Evolutionary conservation across 2,113 vertebrate species (phyloP), one percentile per base, ranked within the genome.

Genomic region (Mesoclemmys tuberculata): DNA sequence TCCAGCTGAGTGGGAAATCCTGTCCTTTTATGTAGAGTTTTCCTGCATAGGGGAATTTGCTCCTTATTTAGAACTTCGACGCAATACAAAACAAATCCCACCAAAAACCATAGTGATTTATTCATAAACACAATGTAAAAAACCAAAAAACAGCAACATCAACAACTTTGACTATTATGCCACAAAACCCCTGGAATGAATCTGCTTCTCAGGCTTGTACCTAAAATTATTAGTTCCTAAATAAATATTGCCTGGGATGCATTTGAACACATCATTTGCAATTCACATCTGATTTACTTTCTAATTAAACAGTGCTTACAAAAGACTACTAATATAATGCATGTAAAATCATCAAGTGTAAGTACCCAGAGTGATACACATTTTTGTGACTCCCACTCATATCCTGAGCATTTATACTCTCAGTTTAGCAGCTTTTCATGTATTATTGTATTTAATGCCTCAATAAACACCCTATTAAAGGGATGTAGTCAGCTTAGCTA

Each of bases 231-330:
- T 93, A 85, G n/a, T 13, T 95, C 44, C 61, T 90, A 87, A 88
- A 88, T 90, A 96, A 96, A 89, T 90, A 92, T 89, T 88, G 24
- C 56, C 31, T 71, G 74, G 48, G 14, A 61, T 91, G 27, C 82
- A 82, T 92, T 94, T 90, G 90, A 92, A 94, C 56, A 80, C 48
- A 96, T 8, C 13, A 83, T 93, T 97, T 95, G 91, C 90, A 97
- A 92, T 89, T 96, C 87, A 90, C 31, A 83, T 95, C 71, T 96
- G 83, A 96, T 96, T 96, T 94, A 46, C 46, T 92, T 93, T 87
- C 83, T 91, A 94, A 96, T 93, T 95, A 93, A 96, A 83, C 77
- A 58, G 31, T 74, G 31, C 90, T 96, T 90, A 94, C 49, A 85
- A 85, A 90, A 75, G n/a, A 55, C 48, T 82, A 86, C 82, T 88